Base-by-base conservation (phyloP, 2,797 vertebrate species). In the Lepilemur ruficaudatus region DNA sequence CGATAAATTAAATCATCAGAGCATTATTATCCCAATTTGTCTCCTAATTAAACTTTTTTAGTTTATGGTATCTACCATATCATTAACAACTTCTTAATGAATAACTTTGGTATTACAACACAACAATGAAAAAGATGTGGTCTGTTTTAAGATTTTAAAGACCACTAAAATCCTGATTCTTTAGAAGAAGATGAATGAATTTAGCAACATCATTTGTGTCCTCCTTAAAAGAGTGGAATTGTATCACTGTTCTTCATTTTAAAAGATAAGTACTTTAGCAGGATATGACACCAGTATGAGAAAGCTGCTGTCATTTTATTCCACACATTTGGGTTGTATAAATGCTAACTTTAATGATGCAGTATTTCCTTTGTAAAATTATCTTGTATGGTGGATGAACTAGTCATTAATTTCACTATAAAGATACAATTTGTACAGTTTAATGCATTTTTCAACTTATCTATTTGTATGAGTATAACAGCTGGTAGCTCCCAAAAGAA, bases 331-430 rank as follows among this genome's bases (percentile, higher is more conserved):
- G 35, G 46, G 4, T 75, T 91, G 28, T 55, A 82, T 89, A 95
- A 97, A 88, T 50, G 70, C 43, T 80, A 63, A 61, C 46, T 84
- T 96, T 90, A 96, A 94, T 78, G 96, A 89, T 57, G 87, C 35
- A 90, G 15, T 86, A 92, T 84, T 94, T 96, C 80, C 67, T 96
- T 95, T 95, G n/a, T 50, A 89, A 94, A 97, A 93, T 95, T 84
- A 78, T 93, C 86, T 79, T 98, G 83, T 97, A 96, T 94, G 46
- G 22, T 65, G 65, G 14, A 81, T 93, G 95, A 90, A 86, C 57
- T 92, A 69, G 63, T 93, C 95, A 96, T 95, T 97, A 93, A 95
- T 96, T 97, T 96, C 9, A 83, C 48, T 89, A 61, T 96, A 96
- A 76, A 85, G 59, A 35, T 4, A 93, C 20, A 86, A 95, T 93